Percentiles rank a stretch among this genome's conserved stretches.
Conservation (phyloP, 2,113 vertebrate species). For the Corvus hawaiiensis region DNA sequence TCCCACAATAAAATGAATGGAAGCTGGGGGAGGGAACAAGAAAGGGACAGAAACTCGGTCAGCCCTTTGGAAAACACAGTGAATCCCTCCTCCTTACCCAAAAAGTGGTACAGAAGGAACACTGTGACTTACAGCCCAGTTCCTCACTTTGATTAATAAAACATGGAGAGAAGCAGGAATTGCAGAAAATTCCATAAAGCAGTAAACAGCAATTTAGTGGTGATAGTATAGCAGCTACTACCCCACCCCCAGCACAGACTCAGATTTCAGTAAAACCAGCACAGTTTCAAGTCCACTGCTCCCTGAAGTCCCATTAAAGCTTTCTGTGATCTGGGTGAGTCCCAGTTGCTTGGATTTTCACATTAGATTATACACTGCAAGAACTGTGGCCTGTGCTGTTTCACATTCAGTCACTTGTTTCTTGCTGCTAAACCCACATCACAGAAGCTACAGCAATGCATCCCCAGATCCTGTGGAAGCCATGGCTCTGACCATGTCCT, state of each 20-base stretch:
- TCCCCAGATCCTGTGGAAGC: background rate
- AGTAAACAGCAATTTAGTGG: constrained; percentile 10
- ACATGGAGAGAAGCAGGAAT: constrained; percentile 2
- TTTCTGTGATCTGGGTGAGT: background rate
- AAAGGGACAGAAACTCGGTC: background rate
- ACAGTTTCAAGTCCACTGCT: background rate
- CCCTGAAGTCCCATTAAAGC: constrained; percentile 3
- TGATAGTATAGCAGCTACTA: background rate
- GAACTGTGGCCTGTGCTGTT: background rate
- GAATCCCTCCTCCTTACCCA: background rate
- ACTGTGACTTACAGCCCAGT: background rate
- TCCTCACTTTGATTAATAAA: constrained; percentile 25
- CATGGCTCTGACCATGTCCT: background rate
- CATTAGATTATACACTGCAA: background rate
- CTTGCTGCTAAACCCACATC: background rate
- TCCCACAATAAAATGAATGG: background rate
- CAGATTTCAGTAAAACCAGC: constrained; percentile 17
- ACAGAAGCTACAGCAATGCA: background rate
- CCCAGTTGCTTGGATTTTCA: constrained; percentile 36
- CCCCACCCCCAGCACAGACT: background rate
- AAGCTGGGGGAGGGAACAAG: background rate
- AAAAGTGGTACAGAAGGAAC: background rate
- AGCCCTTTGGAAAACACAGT: background rate
- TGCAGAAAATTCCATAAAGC: background rate
- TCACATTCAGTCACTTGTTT: background rate